Evolutionary conservation across 1,140 invertebrate genomes (phyloP).

Genomic region (Adelges cooleyi): DNA sequence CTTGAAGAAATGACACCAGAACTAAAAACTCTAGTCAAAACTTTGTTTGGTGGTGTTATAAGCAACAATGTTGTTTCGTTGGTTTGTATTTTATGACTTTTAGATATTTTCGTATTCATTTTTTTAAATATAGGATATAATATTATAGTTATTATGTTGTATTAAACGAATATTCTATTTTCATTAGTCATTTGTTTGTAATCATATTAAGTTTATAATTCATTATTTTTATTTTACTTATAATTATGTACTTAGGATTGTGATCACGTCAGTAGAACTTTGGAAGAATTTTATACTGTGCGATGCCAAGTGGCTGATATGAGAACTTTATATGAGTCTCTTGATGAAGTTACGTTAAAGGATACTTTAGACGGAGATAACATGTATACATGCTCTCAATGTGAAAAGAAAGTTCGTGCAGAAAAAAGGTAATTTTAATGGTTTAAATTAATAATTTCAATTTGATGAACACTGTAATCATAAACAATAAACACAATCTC

Average conservation of each 20-base stretch:
- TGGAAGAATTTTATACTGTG: conserved; percentile 93
- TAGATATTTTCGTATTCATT: background rate
- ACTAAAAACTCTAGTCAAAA: conserved; percentile 80
- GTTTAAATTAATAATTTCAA: background rate
- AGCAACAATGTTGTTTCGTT: conserved; percentile 91
- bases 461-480: background rate
- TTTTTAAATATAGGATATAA: background rate
- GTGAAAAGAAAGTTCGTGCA: conserved; percentile 84
- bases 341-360: conserved; percentile 92
- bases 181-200: background rate
- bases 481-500: background rate
- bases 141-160: too few relatives aligned
- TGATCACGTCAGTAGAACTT: conserved; percentile 80
- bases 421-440: conserved; percentile 69
- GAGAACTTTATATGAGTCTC: conserved; percentile 85
- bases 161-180: too few relatives aligned
- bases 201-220: background rate
- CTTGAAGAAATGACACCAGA: conserved; percentile 90
- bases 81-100: conserved; percentile 39
- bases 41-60: conserved; percentile 79
- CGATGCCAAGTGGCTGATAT: conserved; percentile 92
- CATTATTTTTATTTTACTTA: too few relatives aligned
- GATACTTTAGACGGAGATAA: conserved; percentile 93
- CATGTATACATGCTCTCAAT: conserved; percentile 94
- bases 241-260: too few relatives aligned